Conservation (phyloP, 2,797 vertebrate genomes). For the Enteromius fasciolatus region DNA sequence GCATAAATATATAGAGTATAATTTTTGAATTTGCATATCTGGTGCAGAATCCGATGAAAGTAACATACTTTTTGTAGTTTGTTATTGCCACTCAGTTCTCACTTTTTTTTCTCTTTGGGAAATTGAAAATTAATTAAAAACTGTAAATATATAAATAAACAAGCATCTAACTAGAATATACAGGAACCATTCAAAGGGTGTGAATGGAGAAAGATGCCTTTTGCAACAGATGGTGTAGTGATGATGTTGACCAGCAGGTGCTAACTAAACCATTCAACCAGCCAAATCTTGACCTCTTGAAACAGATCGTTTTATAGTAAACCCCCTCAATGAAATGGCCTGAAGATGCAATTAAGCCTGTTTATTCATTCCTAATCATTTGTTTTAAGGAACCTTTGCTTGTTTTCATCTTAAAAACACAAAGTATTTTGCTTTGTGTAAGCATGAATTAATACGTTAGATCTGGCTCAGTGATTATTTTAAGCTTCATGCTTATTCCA, state of each 20-base stretch:
- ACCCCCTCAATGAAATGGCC: conserved; percentile 31
- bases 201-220: neutral
- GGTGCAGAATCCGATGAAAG: neutral
- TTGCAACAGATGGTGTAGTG: conserved; percentile 13
- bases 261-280: neutral
- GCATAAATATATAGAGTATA: conserved; percentile 31
- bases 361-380: conserved; percentile 53
- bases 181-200: neutral
- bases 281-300: neutral
- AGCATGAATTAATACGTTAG: conserved; percentile 49
- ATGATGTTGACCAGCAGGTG: neutral
- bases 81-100: neutral
- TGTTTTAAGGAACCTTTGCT: conserved; percentile 45
- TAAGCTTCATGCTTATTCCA: conserved; percentile 44
- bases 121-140: neutral
- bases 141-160: neutral
- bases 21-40: neutral
- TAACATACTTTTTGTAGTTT: neutral
- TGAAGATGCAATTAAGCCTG: conserved; percentile 46
- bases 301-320: conserved; percentile 27
- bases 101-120: neutral
- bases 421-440: conserved; percentile 48
- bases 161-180: neutral
- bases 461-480: conserved; percentile 46
- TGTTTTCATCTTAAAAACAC: conserved; percentile 47